Percentiles rank a stretch among this genome's conserved stretches.
These are phyloP conservation scores for Gisinianus flammeolus DNA, from an alignment of 2,888 invertebrate species.

Conservation along the genomic window DNA sequence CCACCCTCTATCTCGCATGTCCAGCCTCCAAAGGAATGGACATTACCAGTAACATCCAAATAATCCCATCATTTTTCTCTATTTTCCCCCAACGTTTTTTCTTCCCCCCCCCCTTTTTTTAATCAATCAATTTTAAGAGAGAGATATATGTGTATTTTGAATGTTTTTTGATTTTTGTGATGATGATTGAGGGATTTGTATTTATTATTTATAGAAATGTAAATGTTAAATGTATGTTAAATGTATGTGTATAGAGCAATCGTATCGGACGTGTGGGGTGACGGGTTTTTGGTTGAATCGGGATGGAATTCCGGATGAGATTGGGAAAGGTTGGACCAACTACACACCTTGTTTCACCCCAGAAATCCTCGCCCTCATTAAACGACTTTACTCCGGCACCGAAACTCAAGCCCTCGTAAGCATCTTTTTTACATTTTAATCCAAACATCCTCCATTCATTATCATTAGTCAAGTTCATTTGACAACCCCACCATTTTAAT, in stretches of 20 bases:
- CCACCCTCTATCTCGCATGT: conserved; percentile 72
- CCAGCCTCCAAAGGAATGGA: conserved; percentile 77
- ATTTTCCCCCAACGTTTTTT: too few species aligned
- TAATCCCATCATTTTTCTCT: too few species aligned
- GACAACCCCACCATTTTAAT: too few species aligned
- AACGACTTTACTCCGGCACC: conserved; percentile 68
- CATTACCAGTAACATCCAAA: conserved; percentile 71
- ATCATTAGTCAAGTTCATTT: too few species aligned
- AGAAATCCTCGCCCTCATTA: conserved; percentile 71
- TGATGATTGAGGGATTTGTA: background rate
- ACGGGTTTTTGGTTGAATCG: conserved; percentile 74
- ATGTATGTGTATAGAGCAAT: conserved; percentile 70
- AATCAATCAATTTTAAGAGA: background rate
- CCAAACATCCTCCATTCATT: too few species aligned
- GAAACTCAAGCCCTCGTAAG: conserved; percentile 64
- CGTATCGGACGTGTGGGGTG: conserved; percentile 72
- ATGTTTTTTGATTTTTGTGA: too few species aligned
- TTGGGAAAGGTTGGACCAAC: conserved; percentile 76
- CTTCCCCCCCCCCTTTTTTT: too few species aligned
- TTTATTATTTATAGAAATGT: background rate
- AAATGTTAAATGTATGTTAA: background rate
- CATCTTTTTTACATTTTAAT: too few species aligned
- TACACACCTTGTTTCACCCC: conserved; percentile 79
- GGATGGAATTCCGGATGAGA: conserved; percentile 60
- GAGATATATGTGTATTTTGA: background rate